Conservation (phyloP, 2,797 vertebrate genomes). For the Danio jaintianensis region DNA sequence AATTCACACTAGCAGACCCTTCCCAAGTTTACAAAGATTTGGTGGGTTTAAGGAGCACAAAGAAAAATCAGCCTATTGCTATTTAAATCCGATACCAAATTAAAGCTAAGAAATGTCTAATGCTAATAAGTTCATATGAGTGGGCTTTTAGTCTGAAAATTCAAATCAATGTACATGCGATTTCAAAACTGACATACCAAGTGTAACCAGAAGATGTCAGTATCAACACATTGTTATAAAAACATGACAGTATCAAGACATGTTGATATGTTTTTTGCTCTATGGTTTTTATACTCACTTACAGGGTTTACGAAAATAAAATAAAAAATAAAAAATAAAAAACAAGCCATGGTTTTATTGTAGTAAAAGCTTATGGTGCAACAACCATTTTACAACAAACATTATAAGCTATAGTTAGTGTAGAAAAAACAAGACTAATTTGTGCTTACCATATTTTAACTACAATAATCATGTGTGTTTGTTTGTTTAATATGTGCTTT, state of each 20-base stretch:
- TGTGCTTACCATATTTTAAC: too few relatives aligned
- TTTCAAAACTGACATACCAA: background rate
- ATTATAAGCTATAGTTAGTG: too few relatives aligned
- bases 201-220: constrained; percentile 76
- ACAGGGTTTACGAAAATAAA: too few relatives aligned
- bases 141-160: background rate
- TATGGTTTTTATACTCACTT: too few relatives aligned
- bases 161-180: background rate
- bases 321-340: too few relatives aligned
- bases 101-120: background rate
- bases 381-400: too few relatives aligned
- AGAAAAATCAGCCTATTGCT: background rate
- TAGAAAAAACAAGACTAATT: too few relatives aligned
- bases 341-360: too few relatives aligned
- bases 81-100: background rate
- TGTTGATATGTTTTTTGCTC: too few relatives aligned
- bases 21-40: background rate
- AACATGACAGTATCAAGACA: background rate
- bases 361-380: too few relatives aligned
- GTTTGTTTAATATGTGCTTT: too few relatives aligned
- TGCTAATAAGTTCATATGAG: background rate
- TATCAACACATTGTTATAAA: constrained; percentile 59
- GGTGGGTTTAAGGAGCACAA: background rate
- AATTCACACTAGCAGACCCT: background rate
- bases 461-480: too few relatives aligned